Base-by-base conservation (phyloP, 1,140 invertebrate species). In the Drosophila repleta region DNA sequence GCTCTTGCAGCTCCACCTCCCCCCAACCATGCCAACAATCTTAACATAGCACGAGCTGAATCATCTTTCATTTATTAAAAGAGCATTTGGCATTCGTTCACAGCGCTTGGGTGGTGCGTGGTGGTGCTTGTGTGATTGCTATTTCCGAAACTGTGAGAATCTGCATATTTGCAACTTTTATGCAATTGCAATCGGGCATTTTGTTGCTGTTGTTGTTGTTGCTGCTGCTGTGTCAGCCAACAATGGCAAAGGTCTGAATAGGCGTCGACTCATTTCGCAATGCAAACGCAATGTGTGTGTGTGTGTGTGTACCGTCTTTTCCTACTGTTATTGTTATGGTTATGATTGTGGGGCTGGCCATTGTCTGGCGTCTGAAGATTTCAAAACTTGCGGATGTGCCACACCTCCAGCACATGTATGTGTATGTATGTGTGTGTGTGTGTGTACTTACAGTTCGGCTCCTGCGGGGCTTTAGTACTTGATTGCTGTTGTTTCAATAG, bases 181-280 rank as follows among this genome's bases (percentile, higher is more conserved):
- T 53, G 61, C 61, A 62, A 62, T 26, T 57, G 55, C 55, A 45
- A 11, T 4, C 15, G 55, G 18, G 4, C 17, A 13, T 15, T 55
- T 21, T 10, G 7, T 29, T 5, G 6, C 4, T 29, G 7, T 29
- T 29, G 24, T 24, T 24, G n/a, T 24, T 24, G 2, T 24, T 24
- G 32, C 7, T 24, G 6, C 17, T 21, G 35, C 46, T 53, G 60
- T 20, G 32, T 3, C 29, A 32, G 63, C 13, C 48, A 68, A 68
- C 65, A 68, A 68, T 68, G 65, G 43, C 32, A 48, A 4, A 68
- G 37, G 57, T 43, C 60, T 48, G 53, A 45, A 39, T 58, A 35
- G 43, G 45, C 43, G 26, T 41, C 46, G 61, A 32, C n/a, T 39
- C 35, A 43, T 68, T 60, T 68, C 57, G 65, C 65, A 68, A 68